These are phyloP conservation scores for Catamblyrhynchus diadema DNA, from an alignment of 2,797 vertebrate genomes.

Conservation along the genomic window DNA sequence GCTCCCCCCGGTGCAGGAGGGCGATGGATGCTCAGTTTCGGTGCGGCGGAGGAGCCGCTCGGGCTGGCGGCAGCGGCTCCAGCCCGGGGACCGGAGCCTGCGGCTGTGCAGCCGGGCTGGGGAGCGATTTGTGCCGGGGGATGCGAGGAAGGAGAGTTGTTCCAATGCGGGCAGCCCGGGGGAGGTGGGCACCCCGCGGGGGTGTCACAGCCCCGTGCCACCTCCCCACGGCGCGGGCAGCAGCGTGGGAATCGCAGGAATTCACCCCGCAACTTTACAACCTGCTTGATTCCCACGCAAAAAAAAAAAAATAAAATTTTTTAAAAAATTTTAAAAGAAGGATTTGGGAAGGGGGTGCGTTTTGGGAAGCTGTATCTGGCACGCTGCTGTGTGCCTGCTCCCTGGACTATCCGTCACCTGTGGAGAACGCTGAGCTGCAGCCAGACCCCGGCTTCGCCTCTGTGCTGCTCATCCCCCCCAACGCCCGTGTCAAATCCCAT, in stretches of 20 bases:
- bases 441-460: neutral
- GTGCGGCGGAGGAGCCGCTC: neutral
- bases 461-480: neutral
- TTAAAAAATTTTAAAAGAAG: too few species aligned
- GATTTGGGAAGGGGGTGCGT: neutral
- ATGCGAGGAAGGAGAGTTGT: neutral
- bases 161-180: neutral
- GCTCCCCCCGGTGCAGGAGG: neutral
- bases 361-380: neutral
- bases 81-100: neutral
- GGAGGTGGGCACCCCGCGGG: neutral
- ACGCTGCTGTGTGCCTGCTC: neutral
- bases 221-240: neutral
- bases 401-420: conserved; percentile 60
- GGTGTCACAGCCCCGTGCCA: neutral
- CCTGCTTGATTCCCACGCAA: neutral
- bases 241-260: neutral
- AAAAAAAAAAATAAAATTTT: too few species aligned
- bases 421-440: conserved; percentile 57
- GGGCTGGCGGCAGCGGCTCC: neutral
- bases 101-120: neutral
- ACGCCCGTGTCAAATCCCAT: conserved; percentile 18
- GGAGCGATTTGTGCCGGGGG: neutral
- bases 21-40: neutral
- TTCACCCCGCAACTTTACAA: neutral